A percentile compares a stretch with the other conserved stretches of the same genome.
These are phyloP conservation scores for Pempheris klunzingeri DNA, from an alignment of 2,797 vertebrate species.

Conservation along the genomic window DNA sequence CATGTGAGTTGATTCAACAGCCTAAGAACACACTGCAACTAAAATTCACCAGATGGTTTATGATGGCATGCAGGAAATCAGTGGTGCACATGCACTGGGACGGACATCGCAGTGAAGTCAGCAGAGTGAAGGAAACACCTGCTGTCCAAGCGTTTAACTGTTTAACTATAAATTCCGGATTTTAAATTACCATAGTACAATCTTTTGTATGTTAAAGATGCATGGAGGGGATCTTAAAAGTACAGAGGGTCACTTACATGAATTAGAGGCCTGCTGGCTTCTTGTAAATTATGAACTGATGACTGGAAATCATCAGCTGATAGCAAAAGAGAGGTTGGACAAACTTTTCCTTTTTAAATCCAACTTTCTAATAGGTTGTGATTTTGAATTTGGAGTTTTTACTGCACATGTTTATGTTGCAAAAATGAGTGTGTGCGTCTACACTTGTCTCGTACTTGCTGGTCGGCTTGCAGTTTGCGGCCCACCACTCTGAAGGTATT, in stretches of 20 bases:
- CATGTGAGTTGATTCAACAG: neutral
- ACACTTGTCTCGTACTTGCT: slow-evolving; percentile 87
- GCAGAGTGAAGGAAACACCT: too few relatives aligned
- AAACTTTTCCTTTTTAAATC: neutral
- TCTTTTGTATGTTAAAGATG: too few relatives aligned
- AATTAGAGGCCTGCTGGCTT: too few relatives aligned
- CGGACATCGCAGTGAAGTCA: too few relatives aligned
- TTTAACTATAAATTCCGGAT: too few relatives aligned
- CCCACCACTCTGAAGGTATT: slow-evolving; percentile 95
- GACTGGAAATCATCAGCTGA: neutral
- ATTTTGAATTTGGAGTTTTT: too few relatives aligned
- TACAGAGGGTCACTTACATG: neutral
- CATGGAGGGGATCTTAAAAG: too few relatives aligned
- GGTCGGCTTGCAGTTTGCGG: slow-evolving; percentile 93
- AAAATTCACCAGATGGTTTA: neutral
- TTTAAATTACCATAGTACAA: too few relatives aligned
- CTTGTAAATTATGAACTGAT: neutral
- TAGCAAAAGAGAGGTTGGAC: neutral
- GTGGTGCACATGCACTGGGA: too few relatives aligned
- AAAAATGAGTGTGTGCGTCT: too few relatives aligned
- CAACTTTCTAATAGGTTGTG: neutral
- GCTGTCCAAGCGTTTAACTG: too few relatives aligned
- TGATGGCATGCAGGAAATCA: neutral
- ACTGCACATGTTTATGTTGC: too few relatives aligned
- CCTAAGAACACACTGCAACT: neutral